Base-by-base conservation (phyloP, 2,888 invertebrate genomes). In the Siphlonurus alternatus region DNA sequence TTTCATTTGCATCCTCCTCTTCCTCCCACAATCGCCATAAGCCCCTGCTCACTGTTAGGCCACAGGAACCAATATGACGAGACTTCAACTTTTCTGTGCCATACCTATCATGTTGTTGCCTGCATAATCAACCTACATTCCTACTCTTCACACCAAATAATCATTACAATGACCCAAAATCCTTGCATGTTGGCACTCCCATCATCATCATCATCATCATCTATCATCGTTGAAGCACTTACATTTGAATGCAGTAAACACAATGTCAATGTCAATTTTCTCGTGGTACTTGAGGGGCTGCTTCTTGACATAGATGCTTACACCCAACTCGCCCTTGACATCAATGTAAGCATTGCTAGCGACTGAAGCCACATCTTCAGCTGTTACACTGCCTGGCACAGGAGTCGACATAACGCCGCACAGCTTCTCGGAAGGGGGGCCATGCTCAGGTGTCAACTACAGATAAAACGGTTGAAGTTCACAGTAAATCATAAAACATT, bases 211-310 rank as follows among this genome's bases (percentile, higher is more conserved):
- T 10, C 56, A 7, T 1, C 18, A 3, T 7, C 2, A 53, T 56
- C 20, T 22, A 7, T 22, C 23, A 3, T n/a, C n/a, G n/a, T n/a
- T n/a, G n/a, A n/a, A n/a, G n/a, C n/a, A 70, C 70, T 68, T 72
- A 79, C 79, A 71, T 73, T 71, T 74, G 65, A 73, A 79, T 7
- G 77, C 72, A 10, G 80, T 80, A 66, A 79, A 79, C 25, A 74
- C 75, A 25, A 80, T 74, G 51, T 71, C 71, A n/a, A 80, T 70
- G 66, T 76, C 76, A 20, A 76, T 71, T 24, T 69, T 70, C 65
- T 75, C 71, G 25, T 71, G 71, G 0, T 65, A 65, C 2, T 67
- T 64, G 18, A 78, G 66, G 1, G 70, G 70, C 63, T 71, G 70
- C 64, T 72, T 73, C 0, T 75, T 73, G 22, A 79, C 72, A 66